These are phyloP conservation scores for Burhinus oedicnemus DNA, from an alignment of 2,113 vertebrate species.

Conservation along the genomic window DNA sequence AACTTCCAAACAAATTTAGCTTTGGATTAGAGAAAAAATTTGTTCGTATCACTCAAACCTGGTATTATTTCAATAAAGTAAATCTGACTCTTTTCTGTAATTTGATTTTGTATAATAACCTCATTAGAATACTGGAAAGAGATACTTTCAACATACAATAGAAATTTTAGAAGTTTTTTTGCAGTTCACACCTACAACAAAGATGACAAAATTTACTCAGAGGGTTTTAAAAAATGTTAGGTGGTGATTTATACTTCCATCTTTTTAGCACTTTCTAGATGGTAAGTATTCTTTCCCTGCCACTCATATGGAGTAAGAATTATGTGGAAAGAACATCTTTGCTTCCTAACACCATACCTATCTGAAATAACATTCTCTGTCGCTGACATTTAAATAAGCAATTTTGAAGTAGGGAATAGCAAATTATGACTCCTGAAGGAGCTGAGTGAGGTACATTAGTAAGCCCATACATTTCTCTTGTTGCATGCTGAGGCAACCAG, in stretches of 20 bases:
- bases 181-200: neutral
- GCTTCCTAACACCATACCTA: neutral
- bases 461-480: neutral
- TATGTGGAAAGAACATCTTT: neutral
- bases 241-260: neutral
- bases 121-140: neutral
- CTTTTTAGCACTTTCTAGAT: neutral
- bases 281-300: neutral
- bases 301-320: neutral
- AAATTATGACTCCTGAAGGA: neutral
- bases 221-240: neutral
- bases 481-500: neutral
- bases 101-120: neutral
- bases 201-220: neutral
- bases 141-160: neutral
- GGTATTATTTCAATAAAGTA: neutral
- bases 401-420: neutral
- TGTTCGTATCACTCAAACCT: neutral
- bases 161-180: neutral
- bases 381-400: neutral
- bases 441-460: neutral
- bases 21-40: neutral
- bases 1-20: neutral
- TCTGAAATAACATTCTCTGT: neutral
- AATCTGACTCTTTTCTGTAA: neutral